A percentile compares a stretch with the other conserved stretches of the same genome.
Evolutionary conservation across 2,797 vertebrate species (phyloP).

Genomic region (Brotula barbata): DNA sequence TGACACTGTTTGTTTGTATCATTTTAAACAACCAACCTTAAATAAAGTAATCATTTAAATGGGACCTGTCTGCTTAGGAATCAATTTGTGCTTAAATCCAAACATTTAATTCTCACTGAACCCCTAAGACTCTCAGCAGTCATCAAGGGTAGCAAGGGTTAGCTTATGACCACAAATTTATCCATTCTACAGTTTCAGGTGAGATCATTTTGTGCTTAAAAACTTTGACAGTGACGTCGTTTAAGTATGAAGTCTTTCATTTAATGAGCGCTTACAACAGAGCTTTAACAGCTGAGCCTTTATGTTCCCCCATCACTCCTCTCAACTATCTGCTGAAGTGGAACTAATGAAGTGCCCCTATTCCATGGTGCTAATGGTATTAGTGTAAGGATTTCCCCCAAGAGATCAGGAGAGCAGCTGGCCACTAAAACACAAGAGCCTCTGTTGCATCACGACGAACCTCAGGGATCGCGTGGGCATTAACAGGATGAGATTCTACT

Average conservation of each 20-base stretch:
- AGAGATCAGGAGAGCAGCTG: conserved; percentile 49
- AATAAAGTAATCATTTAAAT: too few species aligned
- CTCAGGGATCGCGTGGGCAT: conserved; percentile 5
- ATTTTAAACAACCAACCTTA: too few species aligned
- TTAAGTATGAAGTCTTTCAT: not conserved
- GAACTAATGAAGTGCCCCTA: conserved; percentile 47
- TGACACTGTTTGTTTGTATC: too few species aligned
- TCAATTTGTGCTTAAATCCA: too few species aligned
- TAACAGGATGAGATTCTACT: not conserved
- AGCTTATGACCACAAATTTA: too few species aligned
- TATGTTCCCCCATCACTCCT: not conserved
- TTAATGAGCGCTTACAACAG: not conserved
- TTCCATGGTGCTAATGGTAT: conserved; percentile 45
- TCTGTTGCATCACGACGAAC: conserved; percentile 13
- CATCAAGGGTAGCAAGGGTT: too few species aligned
- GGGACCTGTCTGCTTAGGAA: too few species aligned
- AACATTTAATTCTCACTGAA: too few species aligned
- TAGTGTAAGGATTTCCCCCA: conserved; percentile 31
- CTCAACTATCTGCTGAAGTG: conserved; percentile 46
- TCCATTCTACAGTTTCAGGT: too few species aligned
- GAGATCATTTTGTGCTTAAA: too few species aligned
- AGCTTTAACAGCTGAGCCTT: not conserved
- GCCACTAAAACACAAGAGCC: conserved; percentile 29
- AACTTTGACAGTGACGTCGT: too few species aligned
- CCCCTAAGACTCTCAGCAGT: too few species aligned